phyloP scores from a whole-genome alignment of 2,797 vertebrate genomes.

The Pipistrellus pygmaeus region DNA sequence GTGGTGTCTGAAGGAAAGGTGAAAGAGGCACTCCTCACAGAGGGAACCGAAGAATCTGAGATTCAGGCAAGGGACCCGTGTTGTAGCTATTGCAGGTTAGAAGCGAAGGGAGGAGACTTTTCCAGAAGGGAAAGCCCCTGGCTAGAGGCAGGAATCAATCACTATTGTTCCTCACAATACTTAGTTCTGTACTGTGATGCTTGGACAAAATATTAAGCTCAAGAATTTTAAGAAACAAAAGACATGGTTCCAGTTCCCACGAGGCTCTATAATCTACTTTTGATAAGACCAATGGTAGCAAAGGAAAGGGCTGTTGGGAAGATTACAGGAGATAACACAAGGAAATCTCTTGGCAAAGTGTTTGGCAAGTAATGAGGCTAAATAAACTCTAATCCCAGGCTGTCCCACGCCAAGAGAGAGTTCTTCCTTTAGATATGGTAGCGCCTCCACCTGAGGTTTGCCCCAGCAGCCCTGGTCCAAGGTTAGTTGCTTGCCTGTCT shows the following conservation, averaged over 20 bases:
- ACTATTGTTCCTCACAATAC: background rate
- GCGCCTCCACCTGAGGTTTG: background rate
- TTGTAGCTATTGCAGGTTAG: background rate
- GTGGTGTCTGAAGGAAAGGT: background rate
- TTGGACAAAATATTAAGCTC: slow-evolving; percentile 2
- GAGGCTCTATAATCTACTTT: background rate
- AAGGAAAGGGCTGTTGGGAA: background rate
- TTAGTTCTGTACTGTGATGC: background rate
- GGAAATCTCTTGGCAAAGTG: background rate
- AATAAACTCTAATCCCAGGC: slow-evolving; percentile 18
- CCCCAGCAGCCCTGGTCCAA: background rate
- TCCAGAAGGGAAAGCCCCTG: background rate
- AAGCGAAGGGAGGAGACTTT: background rate
- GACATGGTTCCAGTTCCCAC: background rate
- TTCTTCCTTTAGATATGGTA: background rate
- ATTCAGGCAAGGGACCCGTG: background rate
- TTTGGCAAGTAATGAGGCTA: slow-evolving; percentile 36
- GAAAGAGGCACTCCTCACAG: background rate
- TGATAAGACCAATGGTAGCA: background rate
- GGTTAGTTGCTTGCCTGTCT: background rate
- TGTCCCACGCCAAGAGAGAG: background rate
- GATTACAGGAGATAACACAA: background rate
- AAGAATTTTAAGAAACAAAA: slow-evolving; percentile 47
- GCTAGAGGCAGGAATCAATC: background rate
- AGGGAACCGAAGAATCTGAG: background rate